Evolutionary conservation across 2,113 vertebrate species (phyloP), one percentile per base, ranked within the genome.

Genomic region (Sprattus sprattus): DNA sequence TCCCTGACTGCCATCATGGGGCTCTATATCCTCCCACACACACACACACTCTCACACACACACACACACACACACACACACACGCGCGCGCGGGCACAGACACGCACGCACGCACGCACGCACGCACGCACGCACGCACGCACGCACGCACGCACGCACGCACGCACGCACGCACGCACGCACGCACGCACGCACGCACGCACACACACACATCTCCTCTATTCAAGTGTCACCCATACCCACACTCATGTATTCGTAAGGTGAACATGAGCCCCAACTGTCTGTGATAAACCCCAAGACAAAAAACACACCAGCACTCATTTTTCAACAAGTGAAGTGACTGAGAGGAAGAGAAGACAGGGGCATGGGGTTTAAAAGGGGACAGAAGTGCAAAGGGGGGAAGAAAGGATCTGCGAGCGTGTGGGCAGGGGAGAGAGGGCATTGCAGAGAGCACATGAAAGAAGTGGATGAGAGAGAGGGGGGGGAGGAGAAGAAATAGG

Each of bases 11-110:
- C 50, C 16, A 71, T 2, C 83, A 75, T 39, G 18, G 25, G 25
- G 25, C 64, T 71, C 25, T 9, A 25, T 71, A 10, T 28, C 13
- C 25, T 9, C 64, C 16, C 52, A 54, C 15, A 54, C 52, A 49
- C 47, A 78, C 87, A 83, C 89, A 90, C 88, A n/a, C 44, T 83
- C 39, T 88, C 88, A 71, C 64, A 71, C 25, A 71, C 25, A 71
- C 25, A 32, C 64, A 71, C 1, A 32, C 64, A 32, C 52, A 11
- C 64, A 32, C 64, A 71, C 64, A 4, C 25, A 32, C 25, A 4
- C 64, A 32, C 25, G 32, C 64, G 32, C 64, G 13, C 60, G 25
- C n/a, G 4, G 22, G 25, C 60, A 64, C 20, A 64, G 2, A n/a
- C 57, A 13, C 57, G 2, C 22, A 0, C 22, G 25, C 60, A 64